Conservation (phyloP, 2,888 invertebrate genomes). For the Phalangium opilio region DNA sequence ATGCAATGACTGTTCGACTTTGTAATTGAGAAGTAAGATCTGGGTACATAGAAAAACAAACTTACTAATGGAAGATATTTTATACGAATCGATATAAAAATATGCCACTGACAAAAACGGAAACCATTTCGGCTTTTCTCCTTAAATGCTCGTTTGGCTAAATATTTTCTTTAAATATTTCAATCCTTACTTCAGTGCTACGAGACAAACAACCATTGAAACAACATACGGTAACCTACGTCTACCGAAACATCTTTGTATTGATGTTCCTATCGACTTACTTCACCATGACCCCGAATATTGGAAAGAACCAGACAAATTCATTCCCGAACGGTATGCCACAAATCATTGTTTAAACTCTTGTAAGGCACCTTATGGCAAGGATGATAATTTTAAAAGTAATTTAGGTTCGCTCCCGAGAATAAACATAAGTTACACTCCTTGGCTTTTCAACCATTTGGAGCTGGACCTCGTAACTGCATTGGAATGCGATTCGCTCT, state of each 20-base stretch:
- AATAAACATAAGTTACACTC: neutral
- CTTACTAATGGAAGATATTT: too few relatives aligned
- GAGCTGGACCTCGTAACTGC: slow-evolving; percentile 8
- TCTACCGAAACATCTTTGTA: neutral
- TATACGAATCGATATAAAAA: too few relatives aligned
- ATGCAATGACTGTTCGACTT: too few relatives aligned
- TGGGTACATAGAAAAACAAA: too few relatives aligned
- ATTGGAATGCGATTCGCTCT: slow-evolving; percentile 6
- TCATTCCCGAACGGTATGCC: neutral
- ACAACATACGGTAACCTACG: neutral
- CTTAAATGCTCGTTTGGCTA: too few relatives aligned
- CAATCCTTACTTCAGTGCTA: too few relatives aligned
- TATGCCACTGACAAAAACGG: too few relatives aligned
- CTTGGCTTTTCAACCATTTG: slow-evolving; percentile 7
- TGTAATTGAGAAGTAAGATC: too few relatives aligned
- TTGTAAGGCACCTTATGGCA: too few relatives aligned
- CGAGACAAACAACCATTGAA: neutral
- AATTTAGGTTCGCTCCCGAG: slow-evolving; percentile 4
- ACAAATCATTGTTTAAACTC: neutral
- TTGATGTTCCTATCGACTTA: slow-evolving; percentile 2
- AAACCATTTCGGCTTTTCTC: too few relatives aligned
- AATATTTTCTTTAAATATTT: too few relatives aligned
- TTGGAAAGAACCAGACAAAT: slow-evolving; percentile 3
- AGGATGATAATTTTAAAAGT: too few relatives aligned
- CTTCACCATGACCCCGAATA: slow-evolving; percentile 3